Evolutionary conservation across 2,888 invertebrate species (phyloP).

Genomic region (Drosophila birchii): DNA sequence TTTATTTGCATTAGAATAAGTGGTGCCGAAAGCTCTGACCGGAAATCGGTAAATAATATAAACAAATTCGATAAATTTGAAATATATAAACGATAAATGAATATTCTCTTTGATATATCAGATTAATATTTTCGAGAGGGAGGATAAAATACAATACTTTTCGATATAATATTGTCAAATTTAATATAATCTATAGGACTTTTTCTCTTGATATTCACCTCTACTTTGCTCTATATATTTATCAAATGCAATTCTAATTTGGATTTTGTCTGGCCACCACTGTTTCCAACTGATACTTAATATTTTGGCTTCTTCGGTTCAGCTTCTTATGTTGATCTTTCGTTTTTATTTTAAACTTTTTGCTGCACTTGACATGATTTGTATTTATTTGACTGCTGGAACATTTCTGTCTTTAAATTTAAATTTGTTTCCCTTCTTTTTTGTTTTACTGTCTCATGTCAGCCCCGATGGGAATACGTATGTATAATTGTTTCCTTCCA

Average conservation of each 20-base stretch:
- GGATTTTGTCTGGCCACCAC: not conserved
- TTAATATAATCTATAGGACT: too few species aligned
- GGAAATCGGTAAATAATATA: too few species aligned
- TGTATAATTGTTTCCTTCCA: conserved; percentile 51
- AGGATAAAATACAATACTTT: not conserved
- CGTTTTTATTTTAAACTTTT: conserved; percentile 33
- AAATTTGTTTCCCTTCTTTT: conserved; percentile 33
- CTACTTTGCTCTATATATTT: not conserved
- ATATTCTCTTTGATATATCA: not conserved
- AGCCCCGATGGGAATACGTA: conserved; percentile 48
- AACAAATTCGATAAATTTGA: not conserved
- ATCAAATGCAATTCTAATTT: not conserved
- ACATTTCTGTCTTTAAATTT: conserved; percentile 29
- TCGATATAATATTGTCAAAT: not conserved
- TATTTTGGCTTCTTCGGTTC: conserved; percentile 22
- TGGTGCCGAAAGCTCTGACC: not conserved
- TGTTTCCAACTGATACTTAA: not conserved
- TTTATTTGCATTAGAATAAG: not conserved
- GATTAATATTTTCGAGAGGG: too few species aligned
- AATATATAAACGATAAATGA: not conserved
- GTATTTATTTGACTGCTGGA: conserved; percentile 52
- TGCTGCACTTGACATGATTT: conserved; percentile 58
- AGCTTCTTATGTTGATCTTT: conserved; percentile 23
- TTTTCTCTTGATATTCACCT: not conserved
- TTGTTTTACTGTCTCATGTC: conserved; percentile 45